A percentile compares a stretch with the other conserved stretches of the same genome.
Evolutionary conservation across 2,797 vertebrate genomes (phyloP).

Genomic region (Ambastaia sidthimunki): DNA sequence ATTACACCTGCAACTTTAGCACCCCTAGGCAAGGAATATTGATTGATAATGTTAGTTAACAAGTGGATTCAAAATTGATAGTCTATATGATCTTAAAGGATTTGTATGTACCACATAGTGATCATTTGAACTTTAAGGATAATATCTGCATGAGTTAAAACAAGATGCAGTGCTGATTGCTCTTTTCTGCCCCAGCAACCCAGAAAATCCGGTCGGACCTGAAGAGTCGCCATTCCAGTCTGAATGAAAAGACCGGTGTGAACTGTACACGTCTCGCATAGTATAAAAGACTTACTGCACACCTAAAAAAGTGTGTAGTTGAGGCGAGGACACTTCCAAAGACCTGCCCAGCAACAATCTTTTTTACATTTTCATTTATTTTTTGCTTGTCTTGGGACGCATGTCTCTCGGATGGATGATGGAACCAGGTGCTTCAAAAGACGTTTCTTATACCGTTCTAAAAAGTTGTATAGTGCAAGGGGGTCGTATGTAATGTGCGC

Average conservation of each 20-base stretch:
- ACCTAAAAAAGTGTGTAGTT: conserved; percentile 11
- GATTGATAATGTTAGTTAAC: no score
- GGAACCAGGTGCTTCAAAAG: conserved; percentile 1
- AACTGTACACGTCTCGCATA: conserved; percentile 47
- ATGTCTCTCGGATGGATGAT: background rate
- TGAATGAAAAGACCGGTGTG: conserved; percentile 80
- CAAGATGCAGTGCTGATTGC: conserved; percentile 26
- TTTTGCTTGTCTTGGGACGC: conserved; percentile 43
- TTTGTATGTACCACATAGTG: background rate
- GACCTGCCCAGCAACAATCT: background rate
- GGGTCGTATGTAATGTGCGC: background rate
- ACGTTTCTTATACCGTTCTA: background rate
- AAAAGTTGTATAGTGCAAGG: background rate
- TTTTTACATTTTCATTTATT: background rate
- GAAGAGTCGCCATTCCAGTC: conserved; percentile 88
- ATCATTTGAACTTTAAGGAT: background rate
- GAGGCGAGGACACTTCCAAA: conserved; percentile 24
- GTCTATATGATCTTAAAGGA: background rate
- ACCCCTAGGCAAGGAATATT: no score
- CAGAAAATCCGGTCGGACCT: conserved; percentile 91
- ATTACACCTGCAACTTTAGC: no score
- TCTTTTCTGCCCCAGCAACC: conserved; percentile 77
- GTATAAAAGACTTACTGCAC: conserved; percentile 59
- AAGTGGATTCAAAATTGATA: background rate
- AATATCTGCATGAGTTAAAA: conserved; percentile 50